Conservation (phyloP, 2,888 invertebrate genomes). For the Plutella xylostella region DNA sequence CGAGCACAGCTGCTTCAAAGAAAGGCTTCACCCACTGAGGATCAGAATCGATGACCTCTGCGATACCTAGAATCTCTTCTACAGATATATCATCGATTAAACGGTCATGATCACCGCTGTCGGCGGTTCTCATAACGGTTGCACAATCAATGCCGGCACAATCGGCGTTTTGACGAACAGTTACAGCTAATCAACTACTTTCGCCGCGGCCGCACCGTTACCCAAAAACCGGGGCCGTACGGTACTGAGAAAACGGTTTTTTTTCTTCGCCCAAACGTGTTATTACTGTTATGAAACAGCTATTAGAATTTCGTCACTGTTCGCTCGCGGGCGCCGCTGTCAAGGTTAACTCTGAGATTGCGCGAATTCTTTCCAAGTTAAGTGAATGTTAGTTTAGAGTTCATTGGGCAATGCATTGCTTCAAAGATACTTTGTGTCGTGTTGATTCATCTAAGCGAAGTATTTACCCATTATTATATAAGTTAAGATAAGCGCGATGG, state of each 20-base stretch:
- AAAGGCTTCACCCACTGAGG: too few species aligned
- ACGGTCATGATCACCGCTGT: neutral
- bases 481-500: too few species aligned
- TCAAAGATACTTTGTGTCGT: too few species aligned
- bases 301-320: conserved; percentile 48
- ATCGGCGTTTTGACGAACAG: conserved; percentile 37
- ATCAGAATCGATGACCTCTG: too few species aligned
- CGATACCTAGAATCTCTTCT: neutral
- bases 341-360: too few species aligned
- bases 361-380: too few species aligned
- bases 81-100: neutral
- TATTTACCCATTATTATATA: too few species aligned
- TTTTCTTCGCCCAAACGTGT: conserved; percentile 44
- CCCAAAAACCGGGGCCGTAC: conserved; percentile 60
- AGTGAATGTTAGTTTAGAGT: too few species aligned
- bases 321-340: neutral
- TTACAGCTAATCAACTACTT: conserved; percentile 59
- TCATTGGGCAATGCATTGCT: too few species aligned
- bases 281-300: conserved; percentile 61
- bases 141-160: too few species aligned
- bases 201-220: conserved; percentile 44
- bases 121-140: conserved; percentile 28
- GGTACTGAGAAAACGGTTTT: conserved; percentile 54
- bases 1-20: too few species aligned
- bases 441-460: too few species aligned